phyloP scores from a whole-genome alignment of 1,140 invertebrate species.

The Stegodyphus dumicola region DNA sequence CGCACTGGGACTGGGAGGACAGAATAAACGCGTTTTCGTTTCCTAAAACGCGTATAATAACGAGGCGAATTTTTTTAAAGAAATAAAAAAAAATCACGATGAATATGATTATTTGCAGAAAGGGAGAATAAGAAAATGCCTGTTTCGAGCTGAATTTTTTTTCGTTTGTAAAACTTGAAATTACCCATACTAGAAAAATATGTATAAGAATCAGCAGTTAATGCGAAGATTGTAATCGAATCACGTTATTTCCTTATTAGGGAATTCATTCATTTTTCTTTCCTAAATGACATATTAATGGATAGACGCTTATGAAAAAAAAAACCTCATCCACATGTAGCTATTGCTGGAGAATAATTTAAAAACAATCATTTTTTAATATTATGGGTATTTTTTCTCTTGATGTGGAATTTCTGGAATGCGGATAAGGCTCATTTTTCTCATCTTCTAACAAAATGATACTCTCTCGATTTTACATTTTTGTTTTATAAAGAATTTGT shows the following conservation, averaged over 20 bases:
- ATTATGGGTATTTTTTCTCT: background rate
- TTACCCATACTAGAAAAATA: conserved; percentile 29
- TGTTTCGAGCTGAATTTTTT: background rate
- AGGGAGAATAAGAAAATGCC: too few species aligned
- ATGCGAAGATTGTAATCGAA: conserved; percentile 27
- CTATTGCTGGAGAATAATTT: conserved; percentile 20
- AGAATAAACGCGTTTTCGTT: too few species aligned
- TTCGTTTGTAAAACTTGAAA: conserved; percentile 28
- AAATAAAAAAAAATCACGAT: too few species aligned
- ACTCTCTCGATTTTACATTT: too few species aligned
- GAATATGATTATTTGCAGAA: too few species aligned
- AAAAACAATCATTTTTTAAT: conserved; percentile 18
- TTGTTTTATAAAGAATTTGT: too few species aligned
- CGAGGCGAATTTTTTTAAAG: too few species aligned
- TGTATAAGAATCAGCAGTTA: conserved; percentile 66
- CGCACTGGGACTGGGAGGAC: too few species aligned
- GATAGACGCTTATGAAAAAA: background rate
- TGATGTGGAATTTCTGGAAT: too few species aligned
- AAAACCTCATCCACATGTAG: conserved; percentile 1
- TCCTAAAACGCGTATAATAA: too few species aligned
- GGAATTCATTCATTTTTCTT: conserved; percentile 39
- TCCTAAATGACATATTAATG: conserved; percentile 48
- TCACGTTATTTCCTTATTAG: conserved; percentile 49
- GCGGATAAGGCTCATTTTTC: too few species aligned
- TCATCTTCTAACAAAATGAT: too few species aligned